Base-by-base conservation (phyloP, 2,113 vertebrate species). In the Dicentrarchus labrax region DNA sequence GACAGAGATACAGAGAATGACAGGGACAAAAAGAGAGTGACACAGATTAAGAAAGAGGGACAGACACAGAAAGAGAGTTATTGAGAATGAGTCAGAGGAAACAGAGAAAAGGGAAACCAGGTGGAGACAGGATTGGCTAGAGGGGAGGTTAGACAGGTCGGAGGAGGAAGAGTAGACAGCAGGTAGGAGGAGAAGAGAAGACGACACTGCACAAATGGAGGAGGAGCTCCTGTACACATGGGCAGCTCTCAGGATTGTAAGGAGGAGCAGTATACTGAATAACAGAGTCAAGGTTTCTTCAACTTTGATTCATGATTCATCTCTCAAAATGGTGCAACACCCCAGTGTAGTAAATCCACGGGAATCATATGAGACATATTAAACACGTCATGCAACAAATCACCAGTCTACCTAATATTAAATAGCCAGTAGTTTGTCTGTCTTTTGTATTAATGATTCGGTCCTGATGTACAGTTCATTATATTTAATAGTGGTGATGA, bases 1-100 rank as follows among this genome's bases (percentile, higher is more conserved):
- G 73, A 83, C 51, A 81, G 47, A 74, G 17, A 64, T 45, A 39
- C 9, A 67, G 57, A 72, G 64, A 84, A 17, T 78, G 83, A 86
- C 70, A 65, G 54, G 53, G 72, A 86, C 68, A 82, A 67, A 85
- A 73, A 77, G 65, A 38, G 85, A 86, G 72, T 72, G 88, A 85
- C 59, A 73, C 57, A 60, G 60, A 82, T 39, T 39, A 71, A 82
- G 73, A 48, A 54, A 70, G 47, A 85, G 9, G 48, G 68, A 83
- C 66, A 74, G 75, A 69, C 47, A n/a, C 66, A 72, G 83, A 72
- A 51, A 72, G 73, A 61, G 72, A 54, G 59, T 16, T 76, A 54
- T 15, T 47, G 16, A 81, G 36, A 51, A 17, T 19, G 51, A 62
- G 57, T 64, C 4, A 39, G 74, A 45, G 54, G 48, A 72, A 68